Conservation (phyloP, 2,888 invertebrate species). For the Anoplius nigerrimus region DNA sequence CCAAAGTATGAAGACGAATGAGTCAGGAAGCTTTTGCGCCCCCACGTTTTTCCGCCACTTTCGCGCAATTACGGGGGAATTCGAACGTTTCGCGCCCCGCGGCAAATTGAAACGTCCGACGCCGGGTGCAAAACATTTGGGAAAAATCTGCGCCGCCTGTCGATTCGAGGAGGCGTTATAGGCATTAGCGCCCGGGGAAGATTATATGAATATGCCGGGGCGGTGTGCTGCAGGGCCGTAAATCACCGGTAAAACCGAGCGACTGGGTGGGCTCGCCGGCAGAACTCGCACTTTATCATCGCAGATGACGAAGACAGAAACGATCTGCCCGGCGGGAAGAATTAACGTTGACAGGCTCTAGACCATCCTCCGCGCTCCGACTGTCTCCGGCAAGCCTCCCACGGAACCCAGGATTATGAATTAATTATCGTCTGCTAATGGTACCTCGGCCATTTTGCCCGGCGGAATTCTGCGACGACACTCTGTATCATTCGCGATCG, state of each 20-base stretch:
- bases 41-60: too few species aligned
- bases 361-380: conserved; percentile 19
- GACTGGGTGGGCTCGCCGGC: conserved; percentile 28
- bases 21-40: too few species aligned
- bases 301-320: conserved; percentile 55
- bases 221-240: conserved; percentile 46
- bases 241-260: conserved; percentile 60
- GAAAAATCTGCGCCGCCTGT: too few species aligned
- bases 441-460: conserved; percentile 15
- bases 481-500: conserved; percentile 8
- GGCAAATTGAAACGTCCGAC: too few species aligned
- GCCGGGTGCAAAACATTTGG: too few species aligned
- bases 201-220: conserved; percentile 65
- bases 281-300: conserved; percentile 58
- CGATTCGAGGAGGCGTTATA: conserved; percentile 58
- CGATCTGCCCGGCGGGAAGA: conserved; percentile 50
- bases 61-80: too few species aligned
- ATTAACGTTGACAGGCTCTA: conserved; percentile 53
- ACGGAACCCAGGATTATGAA: conserved; percentile 47
- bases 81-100: too few species aligned
- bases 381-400: conserved; percentile 41
- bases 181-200: conserved; percentile 60
- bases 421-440: conserved; percentile 47
- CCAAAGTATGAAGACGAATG: too few species aligned
- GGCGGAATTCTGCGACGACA: conserved; percentile 43